Percentiles rank a stretch among this genome's conserved stretches.
These are phyloP conservation scores for Empidonax alnorum DNA, from an alignment of 2,113 vertebrate genomes.

Conservation along the genomic window DNA sequence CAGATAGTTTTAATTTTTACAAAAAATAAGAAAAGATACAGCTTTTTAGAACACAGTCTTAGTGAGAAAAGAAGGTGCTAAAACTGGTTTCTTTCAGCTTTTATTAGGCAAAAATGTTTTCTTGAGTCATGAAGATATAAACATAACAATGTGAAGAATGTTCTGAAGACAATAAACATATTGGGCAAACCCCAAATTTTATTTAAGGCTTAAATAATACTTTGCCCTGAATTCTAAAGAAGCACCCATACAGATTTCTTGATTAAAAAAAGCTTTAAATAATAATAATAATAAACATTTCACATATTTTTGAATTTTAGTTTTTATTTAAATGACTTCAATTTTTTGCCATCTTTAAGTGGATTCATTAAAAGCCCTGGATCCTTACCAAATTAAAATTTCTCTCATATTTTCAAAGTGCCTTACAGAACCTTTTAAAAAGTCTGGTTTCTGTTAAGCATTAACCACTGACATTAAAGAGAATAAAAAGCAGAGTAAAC, in stretches of 20 bases:
- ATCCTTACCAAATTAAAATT: not conserved
- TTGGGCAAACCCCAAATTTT: not conserved
- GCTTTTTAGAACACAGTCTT: not conserved
- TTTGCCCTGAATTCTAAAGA: not conserved
- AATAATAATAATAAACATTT: not conserved
- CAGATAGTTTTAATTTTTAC: not conserved
- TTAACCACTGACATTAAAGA: not conserved
- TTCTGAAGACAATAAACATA: not conserved
- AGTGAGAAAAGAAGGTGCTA: not conserved
- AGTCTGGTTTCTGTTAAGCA: not conserved
- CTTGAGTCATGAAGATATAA: not conserved
- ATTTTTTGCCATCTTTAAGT: not conserved
- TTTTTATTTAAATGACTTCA: not conserved
- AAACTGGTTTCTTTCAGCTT: not conserved
- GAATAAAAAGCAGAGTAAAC: not conserved
- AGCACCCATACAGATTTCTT: not conserved
- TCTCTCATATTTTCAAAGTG: not conserved
- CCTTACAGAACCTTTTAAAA: not conserved
- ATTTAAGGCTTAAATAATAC: not conserved
- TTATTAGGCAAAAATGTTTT: not conserved
- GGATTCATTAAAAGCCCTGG: not conserved
- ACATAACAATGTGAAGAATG: not conserved
- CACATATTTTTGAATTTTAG: not conserved
- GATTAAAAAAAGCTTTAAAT: not conserved
- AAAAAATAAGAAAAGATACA: not conserved